Evolutionary conservation across 2,113 vertebrate species (phyloP), one percentile per base, ranked within the genome.

Genomic region (Falco punctatus): DNA sequence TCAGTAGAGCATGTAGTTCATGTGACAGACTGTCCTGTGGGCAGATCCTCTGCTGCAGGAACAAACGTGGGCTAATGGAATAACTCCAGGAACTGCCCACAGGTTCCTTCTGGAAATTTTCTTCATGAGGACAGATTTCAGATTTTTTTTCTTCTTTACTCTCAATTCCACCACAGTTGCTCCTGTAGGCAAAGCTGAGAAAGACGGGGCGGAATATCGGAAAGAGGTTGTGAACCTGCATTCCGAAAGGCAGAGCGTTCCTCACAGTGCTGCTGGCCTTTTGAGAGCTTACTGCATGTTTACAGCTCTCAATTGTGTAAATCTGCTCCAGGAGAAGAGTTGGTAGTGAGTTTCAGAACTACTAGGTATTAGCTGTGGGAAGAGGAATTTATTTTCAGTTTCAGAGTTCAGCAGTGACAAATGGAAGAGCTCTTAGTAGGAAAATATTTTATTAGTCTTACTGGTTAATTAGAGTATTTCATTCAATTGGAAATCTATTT

Each of bases 1-100:
- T 90, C 88, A 95, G 65, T 26, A 75, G 95, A 94, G 65, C 86
- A 81, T 94, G 91, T 80, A 94, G 93, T 94, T 94, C 88, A 58
- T 85, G 54, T 92, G 94, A 82, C 91, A 89, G 83, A 87, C 77
- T 94, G 84, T 94, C 86, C 83, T 91, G 83, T 94, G 81, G 92
- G 86, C 81, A 92, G 91, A 94, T 83, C 35, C 21, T 71, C 57
- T 78, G 65, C 94, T 92, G 74, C 55, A 88, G 73, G 78, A 86
- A 55, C 62, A 78, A 94, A 81, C 94, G 55, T 44, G 54, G 84
- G 28, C 66, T 96, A 92, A 96, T 92, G 91, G 65, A 90, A 75
- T 94, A 89, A 92, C 58, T 90, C 69, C 2, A 3, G 57, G 79
- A 95, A 22, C 61, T 94, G 70, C 77, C 83, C 61, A 88, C 77